Percentiles rank a stretch among this genome's conserved stretches.
These are phyloP conservation scores for Propsilocerus akamusi DNA, from an alignment of 1,140 invertebrate species.

Conservation along the genomic window DNA sequence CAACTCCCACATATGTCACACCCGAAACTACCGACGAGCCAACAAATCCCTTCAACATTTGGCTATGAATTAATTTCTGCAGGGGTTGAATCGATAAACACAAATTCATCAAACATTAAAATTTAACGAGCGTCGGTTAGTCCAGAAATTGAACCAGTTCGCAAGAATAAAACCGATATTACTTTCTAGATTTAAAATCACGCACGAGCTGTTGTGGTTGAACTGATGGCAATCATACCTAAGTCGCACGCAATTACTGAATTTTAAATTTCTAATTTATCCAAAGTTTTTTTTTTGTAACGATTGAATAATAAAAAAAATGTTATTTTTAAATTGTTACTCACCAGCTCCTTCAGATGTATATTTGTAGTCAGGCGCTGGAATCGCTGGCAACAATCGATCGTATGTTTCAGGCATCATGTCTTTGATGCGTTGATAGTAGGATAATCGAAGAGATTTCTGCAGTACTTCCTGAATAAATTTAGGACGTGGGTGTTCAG, in stretches of 20 bases:
- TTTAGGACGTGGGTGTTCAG: constrained; percentile 84
- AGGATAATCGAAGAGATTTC: constrained; percentile 85
- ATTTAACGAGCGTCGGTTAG: neutral
- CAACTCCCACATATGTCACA: neutral
- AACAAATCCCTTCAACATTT: neutral
- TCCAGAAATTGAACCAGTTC: neutral
- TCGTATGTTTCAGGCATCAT: constrained; percentile 78
- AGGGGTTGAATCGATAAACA: neutral
- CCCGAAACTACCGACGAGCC: neutral
- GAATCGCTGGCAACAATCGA: constrained; percentile 59
- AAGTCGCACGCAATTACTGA: no score
- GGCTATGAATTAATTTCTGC: neutral
- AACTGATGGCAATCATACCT: no score
- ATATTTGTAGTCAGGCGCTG: constrained; percentile 69
- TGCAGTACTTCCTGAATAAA: constrained; percentile 86
- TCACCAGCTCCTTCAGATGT: constrained; percentile 60
- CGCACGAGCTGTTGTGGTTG: no score
- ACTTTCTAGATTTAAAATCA: no score
- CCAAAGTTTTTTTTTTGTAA: no score
- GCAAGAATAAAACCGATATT: no score
- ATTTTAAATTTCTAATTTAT: no score
- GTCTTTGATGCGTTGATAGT: constrained; percentile 81
- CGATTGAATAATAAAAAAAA: neutral
- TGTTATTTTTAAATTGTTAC: constrained; percentile 16
- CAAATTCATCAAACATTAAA: neutral